Base-by-base conservation (phyloP, 2,888 invertebrate genomes). In the Leptinotarsa peninsularis region DNA sequence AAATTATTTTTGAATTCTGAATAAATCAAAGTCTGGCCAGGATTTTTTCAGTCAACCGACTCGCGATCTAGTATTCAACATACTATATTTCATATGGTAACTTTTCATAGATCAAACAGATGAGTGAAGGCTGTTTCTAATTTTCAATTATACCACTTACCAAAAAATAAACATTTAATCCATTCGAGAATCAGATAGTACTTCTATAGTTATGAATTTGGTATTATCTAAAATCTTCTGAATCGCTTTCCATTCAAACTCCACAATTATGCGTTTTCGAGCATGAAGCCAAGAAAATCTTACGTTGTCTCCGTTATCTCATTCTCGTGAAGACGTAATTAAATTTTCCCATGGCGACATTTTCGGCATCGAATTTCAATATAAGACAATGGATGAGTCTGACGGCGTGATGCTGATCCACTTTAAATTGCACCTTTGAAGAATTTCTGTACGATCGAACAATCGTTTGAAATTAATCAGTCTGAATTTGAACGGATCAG, bases 331-430 rank as follows among this genome's bases (percentile, higher is more conserved):
- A 63, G 33, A 63, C 63, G 27, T 63, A 63, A 63, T 63, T 63
- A 63, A 63, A 63, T 63, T 63, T 27, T 33, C 63, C 17, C 63
- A 33, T 33, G 27, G 27, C 27, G 63, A 63, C 63, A 63, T 63
- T 63, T 63, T 63, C 63, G 17, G 63, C 63, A n/a, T 63, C 17
- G 63, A 27, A 33, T 33, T 27, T 15, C 63, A 63, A 63, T 63
- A 63, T 63, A 63, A 63, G 63, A 63, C 63, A 63, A 63, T 63
- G 63, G 63, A 7, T 63, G 33, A 63, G 63, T 27, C 63, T 63
- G 63, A 27, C n/a, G 63, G 4, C 23, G 15, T 33, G 63, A 63
- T 63, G 63, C 63, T 63, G 63, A 63, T 63, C 63, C 63, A 63
- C 63, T 63, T 33, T 63, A 33, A 33, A 63, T 63, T 63, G 33